These are phyloP conservation scores for Drosophila cardini DNA, from an alignment of 1,140 invertebrate genomes.

Conservation along the genomic window DNA sequence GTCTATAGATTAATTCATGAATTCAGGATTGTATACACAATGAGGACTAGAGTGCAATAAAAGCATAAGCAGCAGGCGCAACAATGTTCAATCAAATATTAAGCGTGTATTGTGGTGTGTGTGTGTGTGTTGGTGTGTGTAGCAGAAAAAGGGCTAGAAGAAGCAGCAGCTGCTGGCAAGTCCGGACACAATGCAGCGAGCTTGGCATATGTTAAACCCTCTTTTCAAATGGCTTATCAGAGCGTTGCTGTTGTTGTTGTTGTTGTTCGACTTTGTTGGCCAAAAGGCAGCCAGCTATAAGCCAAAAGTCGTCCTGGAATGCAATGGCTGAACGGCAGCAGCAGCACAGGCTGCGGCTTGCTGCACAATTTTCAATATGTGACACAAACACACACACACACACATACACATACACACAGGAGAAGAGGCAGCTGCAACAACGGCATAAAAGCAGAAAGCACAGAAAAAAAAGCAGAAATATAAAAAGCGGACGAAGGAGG, in stretches of 20 bases:
- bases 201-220: slow-evolving; percentile 78
- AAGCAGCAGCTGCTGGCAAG: slow-evolving; percentile 31
- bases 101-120: slow-evolving; percentile 8
- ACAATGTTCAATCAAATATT: slow-evolving; percentile 82
- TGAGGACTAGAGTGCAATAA: slow-evolving; percentile 62
- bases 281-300: slow-evolving; percentile 62
- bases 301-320: slow-evolving; percentile 71
- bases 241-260: slow-evolving; percentile 39
- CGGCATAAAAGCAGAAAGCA: slow-evolving; percentile 4
- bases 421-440: slow-evolving; percentile 26
- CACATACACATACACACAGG: too few relatives aligned
- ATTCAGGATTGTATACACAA: neutral
- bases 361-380: slow-evolving; percentile 78
- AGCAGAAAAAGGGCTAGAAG: slow-evolving; percentile 5
- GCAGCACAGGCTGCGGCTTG: slow-evolving; percentile 28
- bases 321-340: slow-evolving; percentile 28
- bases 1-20: neutral
- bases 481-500: slow-evolving; percentile 3
- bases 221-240: slow-evolving; percentile 78
- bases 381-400: slow-evolving; percentile 51
- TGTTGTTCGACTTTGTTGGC: slow-evolving; percentile 57
- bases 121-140: slow-evolving; percentile 7
- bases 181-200: slow-evolving; percentile 30
- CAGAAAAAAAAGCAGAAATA: slow-evolving; percentile 3
- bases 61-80: slow-evolving; percentile 59